phyloP scores from a whole-genome alignment of 2,797 vertebrate species.

The Kryptopterus vitreolus region DNA sequence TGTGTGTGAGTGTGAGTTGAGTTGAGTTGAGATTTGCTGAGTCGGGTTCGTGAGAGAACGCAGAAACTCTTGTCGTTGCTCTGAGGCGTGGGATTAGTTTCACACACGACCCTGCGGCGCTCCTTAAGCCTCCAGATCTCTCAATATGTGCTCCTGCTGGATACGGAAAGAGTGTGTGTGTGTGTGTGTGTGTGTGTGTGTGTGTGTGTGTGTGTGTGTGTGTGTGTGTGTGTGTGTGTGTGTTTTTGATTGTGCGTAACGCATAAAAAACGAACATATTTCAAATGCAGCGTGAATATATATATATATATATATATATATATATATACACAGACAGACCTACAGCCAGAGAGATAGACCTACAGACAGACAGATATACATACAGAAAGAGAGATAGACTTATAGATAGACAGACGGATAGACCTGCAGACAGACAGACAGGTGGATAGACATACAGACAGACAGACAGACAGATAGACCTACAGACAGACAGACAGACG shows the following conservation, averaged over 20 bases:
- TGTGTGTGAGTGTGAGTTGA: too few species aligned
- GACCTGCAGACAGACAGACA: neutral
- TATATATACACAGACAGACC: neutral
- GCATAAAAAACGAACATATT: neutral
- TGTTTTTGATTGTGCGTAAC: neutral
- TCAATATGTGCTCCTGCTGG: conserved; percentile 22
- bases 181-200: conserved; percentile 6
- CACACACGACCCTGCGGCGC: conserved; percentile 2
- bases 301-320: conserved; percentile 4
- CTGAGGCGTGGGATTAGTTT: conserved; percentile 15
- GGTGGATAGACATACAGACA: neutral
- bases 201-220: conserved; percentile 38
- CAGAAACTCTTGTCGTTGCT: conserved; percentile 19
- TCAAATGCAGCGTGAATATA: neutral
- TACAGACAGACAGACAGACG: neutral
- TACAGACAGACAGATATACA: conserved; percentile 16
- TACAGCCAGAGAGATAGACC: neutral
- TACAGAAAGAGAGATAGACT: neutral
- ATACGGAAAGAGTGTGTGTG: neutral
- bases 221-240: conserved; percentile 33
- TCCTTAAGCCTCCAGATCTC: conserved; percentile 43
- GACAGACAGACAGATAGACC: neutral
- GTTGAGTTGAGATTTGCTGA: neutral
- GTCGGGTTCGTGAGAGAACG: neutral
- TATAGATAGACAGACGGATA: neutral